phyloP scores from a whole-genome alignment of 2,113 vertebrate genomes.

The Chaetodon auriga region DNA sequence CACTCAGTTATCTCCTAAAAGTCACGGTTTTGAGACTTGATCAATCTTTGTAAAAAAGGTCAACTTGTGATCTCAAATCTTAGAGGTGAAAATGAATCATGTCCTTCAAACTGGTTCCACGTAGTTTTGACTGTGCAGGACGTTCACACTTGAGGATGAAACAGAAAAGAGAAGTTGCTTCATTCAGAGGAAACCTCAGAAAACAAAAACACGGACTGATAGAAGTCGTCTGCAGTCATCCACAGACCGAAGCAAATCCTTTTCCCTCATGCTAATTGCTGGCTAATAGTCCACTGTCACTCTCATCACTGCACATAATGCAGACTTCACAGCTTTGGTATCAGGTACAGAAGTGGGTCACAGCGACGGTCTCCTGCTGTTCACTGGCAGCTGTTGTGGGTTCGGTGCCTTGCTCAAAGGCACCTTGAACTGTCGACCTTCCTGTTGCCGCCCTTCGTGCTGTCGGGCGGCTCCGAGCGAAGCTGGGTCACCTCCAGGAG shows the following conservation, averaged over 20 bases:
- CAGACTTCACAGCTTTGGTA: neutral
- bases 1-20: neutral
- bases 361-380: neutral
- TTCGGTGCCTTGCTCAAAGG: constrained; percentile 71
- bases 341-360: constrained; percentile 35
- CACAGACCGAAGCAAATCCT: neutral
- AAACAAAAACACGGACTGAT: neutral
- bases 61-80: neutral
- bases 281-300: constrained; percentile 15
- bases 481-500: constrained; percentile 82
- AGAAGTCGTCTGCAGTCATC: neutral
- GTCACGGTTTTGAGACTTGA: neutral
- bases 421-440: constrained; percentile 61
- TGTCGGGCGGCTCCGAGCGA: neutral
- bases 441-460: neutral
- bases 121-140: neutral
- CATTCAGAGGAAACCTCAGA: neutral
- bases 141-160: neutral
- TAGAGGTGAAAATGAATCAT: neutral
- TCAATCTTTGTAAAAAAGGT: neutral
- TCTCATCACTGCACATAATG: neutral
- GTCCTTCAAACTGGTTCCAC: neutral
- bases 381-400: neutral
- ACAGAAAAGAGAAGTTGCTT: neutral
- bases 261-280: neutral